These are phyloP conservation scores for Platycheirus albimanus DNA, from an alignment of 2,888 invertebrate species.

Conservation along the genomic window DNA sequence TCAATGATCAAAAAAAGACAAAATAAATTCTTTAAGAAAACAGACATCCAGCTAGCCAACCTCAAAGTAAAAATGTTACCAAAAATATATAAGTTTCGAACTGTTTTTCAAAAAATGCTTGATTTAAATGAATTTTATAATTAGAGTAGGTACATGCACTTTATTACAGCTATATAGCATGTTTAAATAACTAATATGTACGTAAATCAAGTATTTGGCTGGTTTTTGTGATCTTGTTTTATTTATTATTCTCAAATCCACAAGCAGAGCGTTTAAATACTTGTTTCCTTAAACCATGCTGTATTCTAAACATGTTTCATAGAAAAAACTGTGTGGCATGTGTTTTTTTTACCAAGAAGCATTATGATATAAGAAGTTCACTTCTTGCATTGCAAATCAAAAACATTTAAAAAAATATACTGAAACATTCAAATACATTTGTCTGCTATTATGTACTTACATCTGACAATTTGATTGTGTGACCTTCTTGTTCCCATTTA, in stretches of 20 bases:
- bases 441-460: constrained; percentile 77
- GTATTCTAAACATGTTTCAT: neutral
- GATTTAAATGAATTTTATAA: too few species aligned
- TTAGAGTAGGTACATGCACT: too few species aligned
- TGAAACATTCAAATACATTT: constrained; percentile 15
- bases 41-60: too few species aligned
- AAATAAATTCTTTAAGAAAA: too few species aligned
- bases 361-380: constrained; percentile 27
- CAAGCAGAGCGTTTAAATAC: constrained; percentile 20
- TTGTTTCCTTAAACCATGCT: neutral
- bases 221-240: neutral
- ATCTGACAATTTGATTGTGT: constrained; percentile 82
- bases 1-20: too few species aligned
- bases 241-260: neutral
- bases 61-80: too few species aligned
- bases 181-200: too few species aligned
- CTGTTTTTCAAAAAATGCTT: too few species aligned
- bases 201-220: too few species aligned
- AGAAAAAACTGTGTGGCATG: constrained; percentile 15
- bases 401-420: neutral
- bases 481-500: constrained; percentile 90
- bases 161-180: too few species aligned
- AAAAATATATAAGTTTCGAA: too few species aligned
- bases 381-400: constrained; percentile 17
- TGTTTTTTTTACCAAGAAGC: constrained; percentile 37